Conservation (phyloP, 2,797 vertebrate species). For the Epinephelus coioides region DNA sequence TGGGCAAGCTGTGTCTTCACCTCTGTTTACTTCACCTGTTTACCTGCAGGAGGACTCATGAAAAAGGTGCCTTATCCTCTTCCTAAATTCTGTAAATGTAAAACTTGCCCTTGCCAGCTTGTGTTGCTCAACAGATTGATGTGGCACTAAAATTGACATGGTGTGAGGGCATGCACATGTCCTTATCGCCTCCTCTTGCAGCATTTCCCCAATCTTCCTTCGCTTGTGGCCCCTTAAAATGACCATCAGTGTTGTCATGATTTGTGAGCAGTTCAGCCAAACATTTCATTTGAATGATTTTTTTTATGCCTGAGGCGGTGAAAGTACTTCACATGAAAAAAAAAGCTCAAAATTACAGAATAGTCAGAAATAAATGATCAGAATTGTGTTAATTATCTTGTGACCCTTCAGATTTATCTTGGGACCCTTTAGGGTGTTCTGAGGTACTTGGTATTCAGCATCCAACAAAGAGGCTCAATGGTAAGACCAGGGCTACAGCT, state of each 20-base stretch:
- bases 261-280: not conserved
- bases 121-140: not conserved
- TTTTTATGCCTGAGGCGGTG: not conserved
- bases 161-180: not conserved
- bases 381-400: not conserved
- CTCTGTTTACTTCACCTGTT: constrained; percentile 65
- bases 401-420: not conserved
- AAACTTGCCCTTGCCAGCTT: not conserved
- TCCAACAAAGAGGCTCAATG: constrained; percentile 28
- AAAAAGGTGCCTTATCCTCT: not conserved
- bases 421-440: not conserved
- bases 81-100: not conserved
- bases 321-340: not conserved
- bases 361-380: not conserved
- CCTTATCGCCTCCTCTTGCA: not conserved
- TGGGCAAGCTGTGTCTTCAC: constrained; percentile 50
- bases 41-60: constrained; percentile 30
- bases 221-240: constrained; percentile 1
- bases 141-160: not conserved
- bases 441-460: not conserved
- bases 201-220: not conserved
- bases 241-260: not conserved
- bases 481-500: not conserved
- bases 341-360: not conserved
- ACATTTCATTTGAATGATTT: not conserved